Evolutionary conservation across 1,140 invertebrate genomes (phyloP).

Genomic region (Brachionus plicatilis): DNA sequence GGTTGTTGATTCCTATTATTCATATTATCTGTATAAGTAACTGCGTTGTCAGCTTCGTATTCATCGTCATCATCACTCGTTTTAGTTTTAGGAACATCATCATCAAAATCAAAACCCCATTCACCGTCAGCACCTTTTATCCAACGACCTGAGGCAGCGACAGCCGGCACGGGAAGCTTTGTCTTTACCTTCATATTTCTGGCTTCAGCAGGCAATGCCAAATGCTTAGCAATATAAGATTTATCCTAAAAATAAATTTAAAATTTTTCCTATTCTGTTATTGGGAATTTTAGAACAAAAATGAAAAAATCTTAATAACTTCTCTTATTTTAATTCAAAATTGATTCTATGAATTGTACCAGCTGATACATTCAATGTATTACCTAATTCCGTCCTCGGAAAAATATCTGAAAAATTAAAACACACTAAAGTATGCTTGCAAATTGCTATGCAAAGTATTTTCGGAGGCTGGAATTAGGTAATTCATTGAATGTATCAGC

Average conservation of each 20-base stretch:
- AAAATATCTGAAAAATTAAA: too few species aligned
- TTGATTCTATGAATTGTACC: too few species aligned
- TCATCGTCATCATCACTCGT: background rate
- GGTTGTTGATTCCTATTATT: background rate
- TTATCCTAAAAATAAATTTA: constrained; percentile 38
- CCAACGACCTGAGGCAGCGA: background rate
- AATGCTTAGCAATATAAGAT: constrained; percentile 32
- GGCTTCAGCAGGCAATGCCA: background rate
- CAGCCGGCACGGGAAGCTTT: background rate
- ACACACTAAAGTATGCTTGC: too few species aligned
- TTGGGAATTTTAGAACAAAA: too few species aligned
- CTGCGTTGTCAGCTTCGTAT: background rate
- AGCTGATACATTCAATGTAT: too few species aligned
- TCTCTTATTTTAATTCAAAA: too few species aligned
- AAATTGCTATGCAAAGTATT: too few species aligned
- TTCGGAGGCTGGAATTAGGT: too few species aligned
- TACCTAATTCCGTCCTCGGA: too few species aligned
- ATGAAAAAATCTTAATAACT: background rate
- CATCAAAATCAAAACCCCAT: constrained; percentile 38
- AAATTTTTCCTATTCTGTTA: background rate
- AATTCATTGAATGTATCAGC: too few species aligned
- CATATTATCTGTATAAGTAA: constrained; percentile 18
- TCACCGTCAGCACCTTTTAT: constrained; percentile 36
- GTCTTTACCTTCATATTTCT: constrained; percentile 21
- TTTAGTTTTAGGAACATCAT: background rate